phyloP scores from a whole-genome alignment of 2,113 vertebrate species.

The Burhinus bistriatus region DNA sequence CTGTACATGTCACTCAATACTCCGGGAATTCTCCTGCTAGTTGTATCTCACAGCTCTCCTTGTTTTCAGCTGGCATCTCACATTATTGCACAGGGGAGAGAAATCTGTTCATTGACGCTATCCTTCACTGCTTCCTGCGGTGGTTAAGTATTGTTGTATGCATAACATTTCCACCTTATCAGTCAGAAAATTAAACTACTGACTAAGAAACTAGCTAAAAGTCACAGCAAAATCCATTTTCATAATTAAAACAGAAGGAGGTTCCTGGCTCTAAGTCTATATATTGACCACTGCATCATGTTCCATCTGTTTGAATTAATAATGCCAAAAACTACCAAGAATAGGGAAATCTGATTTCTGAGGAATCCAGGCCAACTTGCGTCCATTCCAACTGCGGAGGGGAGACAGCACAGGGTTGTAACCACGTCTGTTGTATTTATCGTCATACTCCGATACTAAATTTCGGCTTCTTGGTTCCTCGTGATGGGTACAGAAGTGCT shows the following conservation, averaged over 20 bases:
- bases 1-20: background rate
- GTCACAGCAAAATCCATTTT: background rate
- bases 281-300: background rate
- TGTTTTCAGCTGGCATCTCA: background rate
- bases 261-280: background rate
- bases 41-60: background rate
- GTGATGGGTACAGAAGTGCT: slow-evolving; percentile 72
- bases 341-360: slow-evolving; percentile 74
- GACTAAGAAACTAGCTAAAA: background rate
- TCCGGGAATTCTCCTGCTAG: background rate
- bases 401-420: slow-evolving; percentile 58
- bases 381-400: slow-evolving; percentile 49
- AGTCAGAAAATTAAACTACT: background rate
- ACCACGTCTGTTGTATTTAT: slow-evolving; percentile 61
- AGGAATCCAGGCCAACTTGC: slow-evolving; percentile 71
- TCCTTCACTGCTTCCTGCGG: background rate
- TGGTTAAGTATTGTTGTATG: background rate
- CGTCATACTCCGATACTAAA: slow-evolving; percentile 75
- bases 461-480: slow-evolving; percentile 47
- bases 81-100: background rate
- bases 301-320: background rate
- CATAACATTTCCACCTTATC: background rate
- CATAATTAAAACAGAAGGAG: background rate
- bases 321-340: slow-evolving; percentile 50
- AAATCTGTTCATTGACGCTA: background rate